Percentiles rank a stretch among this genome's conserved stretches.
These are phyloP conservation scores for Enteromius fasciolatus DNA, from an alignment of 2,797 vertebrate species.

Conservation along the genomic window DNA sequence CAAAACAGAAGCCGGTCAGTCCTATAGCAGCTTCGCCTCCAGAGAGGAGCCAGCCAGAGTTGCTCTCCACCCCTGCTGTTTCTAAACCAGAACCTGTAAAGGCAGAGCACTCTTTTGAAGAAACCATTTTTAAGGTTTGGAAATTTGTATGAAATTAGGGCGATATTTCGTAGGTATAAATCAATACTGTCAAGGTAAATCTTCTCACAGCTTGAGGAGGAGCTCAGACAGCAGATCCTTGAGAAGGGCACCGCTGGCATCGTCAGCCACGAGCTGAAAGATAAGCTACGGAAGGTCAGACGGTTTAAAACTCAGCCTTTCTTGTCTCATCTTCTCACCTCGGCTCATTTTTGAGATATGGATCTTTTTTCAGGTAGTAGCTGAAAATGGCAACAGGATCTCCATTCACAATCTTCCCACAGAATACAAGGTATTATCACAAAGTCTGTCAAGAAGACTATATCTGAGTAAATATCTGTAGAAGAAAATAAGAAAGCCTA, in stretches of 20 bases:
- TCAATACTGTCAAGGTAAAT: not conserved
- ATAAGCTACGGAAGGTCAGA: constrained; percentile 83
- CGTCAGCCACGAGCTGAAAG: constrained; percentile 81
- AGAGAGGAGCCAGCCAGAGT: not conserved
- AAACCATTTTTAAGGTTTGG: constrained; percentile 54
- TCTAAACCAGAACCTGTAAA: not conserved
- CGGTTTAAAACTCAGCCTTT: not conserved
- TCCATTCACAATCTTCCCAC: constrained; percentile 79
- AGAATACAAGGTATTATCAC: constrained; percentile 82
- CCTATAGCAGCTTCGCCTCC: not conserved
- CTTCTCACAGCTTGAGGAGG: constrained; percentile 78
- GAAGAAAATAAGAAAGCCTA: not conserved
- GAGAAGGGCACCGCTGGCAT: constrained; percentile 81
- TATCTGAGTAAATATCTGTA: not conserved
- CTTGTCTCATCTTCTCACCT: not conserved
- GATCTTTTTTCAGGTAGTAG: constrained; percentile 73
- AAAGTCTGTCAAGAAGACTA: not conserved
- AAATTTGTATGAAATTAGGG: not conserved
- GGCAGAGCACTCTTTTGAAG: constrained; percentile 44
- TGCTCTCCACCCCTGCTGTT: not conserved
- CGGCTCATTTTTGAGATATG: not conserved
- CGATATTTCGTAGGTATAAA: not conserved
- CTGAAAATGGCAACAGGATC: constrained; percentile 75
- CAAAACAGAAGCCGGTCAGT: not conserved
- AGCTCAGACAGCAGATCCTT: constrained; percentile 78